A percentile compares a stretch with the other conserved stretches of the same genome.
phyloP scores from a whole-genome alignment of 2,888 invertebrate genomes.

The Ptychoptera contaminata region DNA sequence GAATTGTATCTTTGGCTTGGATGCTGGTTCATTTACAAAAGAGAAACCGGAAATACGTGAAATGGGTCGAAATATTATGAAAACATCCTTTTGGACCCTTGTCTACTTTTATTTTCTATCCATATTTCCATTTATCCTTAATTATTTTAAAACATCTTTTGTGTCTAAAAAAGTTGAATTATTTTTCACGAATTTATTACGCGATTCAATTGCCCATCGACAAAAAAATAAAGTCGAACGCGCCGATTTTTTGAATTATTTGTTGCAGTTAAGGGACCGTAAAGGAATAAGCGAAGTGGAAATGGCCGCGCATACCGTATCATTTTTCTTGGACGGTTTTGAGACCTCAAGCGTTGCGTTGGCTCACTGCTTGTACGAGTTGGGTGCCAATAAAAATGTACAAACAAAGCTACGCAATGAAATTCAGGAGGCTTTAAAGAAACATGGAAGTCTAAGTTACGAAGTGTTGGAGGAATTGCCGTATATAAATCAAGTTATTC shows the following conservation, averaged over 20 bases:
- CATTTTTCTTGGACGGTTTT: slow-evolving; percentile 20
- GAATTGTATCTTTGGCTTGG: slow-evolving; percentile 23
- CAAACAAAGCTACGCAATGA: slow-evolving; percentile 19
- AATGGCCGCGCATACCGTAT: slow-evolving; percentile 16
- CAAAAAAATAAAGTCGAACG: slow-evolving; percentile 9
- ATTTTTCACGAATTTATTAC: slow-evolving; percentile 12
- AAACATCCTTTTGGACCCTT: slow-evolving; percentile 4
- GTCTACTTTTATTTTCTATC: slow-evolving; percentile 6
- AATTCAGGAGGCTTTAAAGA: slow-evolving; percentile 9
- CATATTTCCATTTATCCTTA: slow-evolving; percentile 11
- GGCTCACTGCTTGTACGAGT: slow-evolving; percentile 11
- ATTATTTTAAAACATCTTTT: slow-evolving; percentile 9
- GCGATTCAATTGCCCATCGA: slow-evolving; percentile 11
- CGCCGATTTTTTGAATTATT: slow-evolving; percentile 13
- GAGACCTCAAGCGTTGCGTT: slow-evolving; percentile 19
- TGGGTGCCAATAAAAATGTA: slow-evolving; percentile 5
- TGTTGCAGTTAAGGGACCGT: slow-evolving; percentile 12
- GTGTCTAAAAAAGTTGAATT: slow-evolving; percentile 7
- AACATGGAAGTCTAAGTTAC: neutral
- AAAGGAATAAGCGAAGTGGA: slow-evolving; percentile 16
- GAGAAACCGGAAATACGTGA: slow-evolving; percentile 8
- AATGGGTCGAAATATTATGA: slow-evolving; percentile 9
- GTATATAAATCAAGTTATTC: slow-evolving; percentile 24
- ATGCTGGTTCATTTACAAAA: slow-evolving; percentile 17
- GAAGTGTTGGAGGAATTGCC: slow-evolving; percentile 11